phyloP scores from a whole-genome alignment of 2,888 invertebrate genomes.

The Thysanoteuthis rhombus region DNA sequence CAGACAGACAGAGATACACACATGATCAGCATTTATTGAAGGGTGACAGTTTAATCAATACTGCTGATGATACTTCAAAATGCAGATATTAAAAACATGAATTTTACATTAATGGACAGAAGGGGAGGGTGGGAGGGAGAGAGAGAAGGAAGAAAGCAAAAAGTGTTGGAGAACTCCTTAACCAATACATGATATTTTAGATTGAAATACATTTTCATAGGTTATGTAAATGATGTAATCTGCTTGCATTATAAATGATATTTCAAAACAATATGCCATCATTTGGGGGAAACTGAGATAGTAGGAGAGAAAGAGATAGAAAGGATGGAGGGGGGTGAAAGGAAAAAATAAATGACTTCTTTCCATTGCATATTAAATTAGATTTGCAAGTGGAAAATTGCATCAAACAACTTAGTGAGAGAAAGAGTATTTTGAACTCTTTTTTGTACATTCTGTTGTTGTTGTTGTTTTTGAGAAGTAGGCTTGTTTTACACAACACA shows the following conservation, averaged over 20 bases:
- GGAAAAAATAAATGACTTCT: not conserved
- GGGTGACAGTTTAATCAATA: not conserved
- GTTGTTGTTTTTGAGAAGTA: not conserved
- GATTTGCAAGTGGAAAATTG: conserved; percentile 12
- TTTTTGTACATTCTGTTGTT: not conserved
- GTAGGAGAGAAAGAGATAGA: not conserved
- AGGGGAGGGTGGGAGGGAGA: not conserved
- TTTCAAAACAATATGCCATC: conserved; percentile 12
- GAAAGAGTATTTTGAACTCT: not conserved
- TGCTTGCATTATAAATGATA: not conserved
- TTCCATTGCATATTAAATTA: conserved; percentile 12
- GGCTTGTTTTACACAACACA: not conserved
- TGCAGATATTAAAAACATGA: not conserved
- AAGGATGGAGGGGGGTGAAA: not conserved
- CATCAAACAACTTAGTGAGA: not conserved
- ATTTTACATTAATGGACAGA: not conserved
- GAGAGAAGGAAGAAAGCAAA: not conserved
- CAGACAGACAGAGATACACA: not conserved
- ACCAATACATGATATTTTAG: not conserved
- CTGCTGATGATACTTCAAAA: not conserved
- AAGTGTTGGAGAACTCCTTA: not conserved
- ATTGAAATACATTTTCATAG: not conserved
- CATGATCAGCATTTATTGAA: not conserved
- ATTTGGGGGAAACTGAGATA: not conserved
- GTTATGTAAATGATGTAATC: conserved; percentile 12